A percentile compares a stretch with the other conserved stretches of the same genome.
Conservation (phyloP, 1,140 invertebrate species). For the Drosophila santomea region DNA sequence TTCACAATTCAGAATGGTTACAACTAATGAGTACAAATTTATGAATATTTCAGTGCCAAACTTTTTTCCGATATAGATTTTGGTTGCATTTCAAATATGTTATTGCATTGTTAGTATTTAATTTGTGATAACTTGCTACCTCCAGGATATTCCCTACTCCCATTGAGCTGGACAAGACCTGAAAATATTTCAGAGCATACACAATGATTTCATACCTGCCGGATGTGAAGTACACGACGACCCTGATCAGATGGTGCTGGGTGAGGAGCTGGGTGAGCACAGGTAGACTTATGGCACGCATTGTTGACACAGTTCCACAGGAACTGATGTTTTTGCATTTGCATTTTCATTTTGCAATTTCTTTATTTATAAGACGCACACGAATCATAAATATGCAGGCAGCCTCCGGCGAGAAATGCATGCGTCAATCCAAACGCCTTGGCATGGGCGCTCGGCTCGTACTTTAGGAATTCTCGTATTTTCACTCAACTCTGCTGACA, state of each 20-base stretch:
- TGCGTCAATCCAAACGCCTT: constrained; percentile 50
- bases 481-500: constrained; percentile 31
- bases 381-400: constrained; percentile 71
- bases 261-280: too few species aligned
- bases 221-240: neutral
- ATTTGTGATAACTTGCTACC: too few species aligned
- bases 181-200: neutral
- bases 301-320: constrained; percentile 70
- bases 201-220: neutral
- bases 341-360: constrained; percentile 44
- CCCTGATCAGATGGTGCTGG: neutral
- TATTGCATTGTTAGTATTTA: too few species aligned
- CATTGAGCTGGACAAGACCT: neutral
- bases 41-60: too few species aligned
- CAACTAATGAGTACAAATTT: too few species aligned
- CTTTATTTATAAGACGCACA: constrained; percentile 72
- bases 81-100: too few species aligned
- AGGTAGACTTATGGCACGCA: constrained; percentile 54
- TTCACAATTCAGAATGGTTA: too few species aligned
- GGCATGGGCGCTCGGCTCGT: constrained; percentile 7
- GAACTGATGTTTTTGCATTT: constrained; percentile 32
- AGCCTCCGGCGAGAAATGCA: constrained; percentile 52
- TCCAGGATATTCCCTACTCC: neutral
- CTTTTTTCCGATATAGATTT: too few species aligned
- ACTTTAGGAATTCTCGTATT: constrained; percentile 35